Base-by-base conservation (phyloP, 2,888 invertebrate genomes). In the Camptogramma bilineatum region DNA sequence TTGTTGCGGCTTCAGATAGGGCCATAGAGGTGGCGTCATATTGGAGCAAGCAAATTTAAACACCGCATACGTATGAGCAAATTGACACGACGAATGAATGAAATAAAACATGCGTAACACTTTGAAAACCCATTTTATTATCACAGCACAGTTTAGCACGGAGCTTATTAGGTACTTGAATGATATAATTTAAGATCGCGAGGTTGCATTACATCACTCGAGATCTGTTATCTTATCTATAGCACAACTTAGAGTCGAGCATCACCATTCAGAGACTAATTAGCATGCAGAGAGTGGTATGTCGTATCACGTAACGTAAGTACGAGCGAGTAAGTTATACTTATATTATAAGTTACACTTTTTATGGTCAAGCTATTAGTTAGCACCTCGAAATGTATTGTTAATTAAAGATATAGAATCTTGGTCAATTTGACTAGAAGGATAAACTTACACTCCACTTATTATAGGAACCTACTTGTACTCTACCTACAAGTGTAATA, bases 61-160 rank as follows among this genome's bases (percentile, higher is more conserved):
- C n/a, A n/a, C n/a, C n/a, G n/a, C n/a, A n/a, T n/a, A n/a, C n/a
- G n/a, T n/a, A n/a, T n/a, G n/a, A n/a, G n/a, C n/a, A n/a, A n/a
- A n/a, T n/a, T n/a, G n/a, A n/a, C n/a, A n/a, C n/a, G n/a, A n/a
- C n/a, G n/a, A n/a, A n/a, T n/a, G n/a, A n/a, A 78, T 91, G 91
- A 78, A 92, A 91, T 78, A 91, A 85, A 76, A 90, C 82, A 73
- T 92, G 90, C 42, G 86, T 83, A 57, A 87, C 86, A 19, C 77
- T 73, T 72, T 74, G 72, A 68, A 74, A 84, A 53, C 46, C 44
- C 85, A 87, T 87, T 75, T 81, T 83, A 72, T 69, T 71, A 65
- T 57, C 57, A 71, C 69, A 64, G 55, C 61, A 54, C 57, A 19
- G 58, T 66, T 52, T 62, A n/a, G 13, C 39, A 57, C 51, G n/a